A percentile compares a stretch with the other conserved stretches of the same genome.
Conservation (phyloP, 2,888 invertebrate genomes). For the Drosophila austrosaltans region DNA sequence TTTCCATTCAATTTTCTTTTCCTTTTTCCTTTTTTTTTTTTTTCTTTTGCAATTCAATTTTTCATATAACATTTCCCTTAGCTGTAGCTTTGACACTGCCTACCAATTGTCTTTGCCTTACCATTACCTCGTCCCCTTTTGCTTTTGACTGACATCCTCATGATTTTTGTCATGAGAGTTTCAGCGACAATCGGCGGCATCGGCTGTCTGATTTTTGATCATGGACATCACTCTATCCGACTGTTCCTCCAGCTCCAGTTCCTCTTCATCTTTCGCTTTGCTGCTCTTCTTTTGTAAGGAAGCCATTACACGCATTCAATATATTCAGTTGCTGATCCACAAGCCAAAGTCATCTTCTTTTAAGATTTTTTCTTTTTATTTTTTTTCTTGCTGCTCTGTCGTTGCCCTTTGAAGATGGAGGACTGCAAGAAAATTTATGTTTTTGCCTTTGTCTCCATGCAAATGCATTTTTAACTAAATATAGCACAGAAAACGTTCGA, state of each 20-base stretch:
- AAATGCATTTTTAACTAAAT: neutral
- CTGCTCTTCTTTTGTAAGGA: slow-evolving; percentile 59
- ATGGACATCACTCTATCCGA: slow-evolving; percentile 34
- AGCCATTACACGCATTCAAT: slow-evolving; percentile 73
- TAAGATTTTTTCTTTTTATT: neutral
- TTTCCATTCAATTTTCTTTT: slow-evolving; percentile 3
- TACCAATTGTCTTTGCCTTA: slow-evolving; percentile 41
- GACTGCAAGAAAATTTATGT: neutral
- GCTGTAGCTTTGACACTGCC: slow-evolving; percentile 52
- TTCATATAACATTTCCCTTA: neutral
- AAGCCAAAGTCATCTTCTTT: slow-evolving; percentile 7
- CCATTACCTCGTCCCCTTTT: slow-evolving; percentile 3
- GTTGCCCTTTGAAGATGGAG: slow-evolving; percentile 1
- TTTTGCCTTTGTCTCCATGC: neutral
- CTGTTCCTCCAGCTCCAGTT: neutral
- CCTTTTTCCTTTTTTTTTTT: too few relatives aligned
- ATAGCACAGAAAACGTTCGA: neutral
- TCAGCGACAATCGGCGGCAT: slow-evolving; percentile 25
- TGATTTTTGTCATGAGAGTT: slow-evolving; percentile 48
- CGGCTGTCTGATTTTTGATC: slow-evolving; percentile 74
- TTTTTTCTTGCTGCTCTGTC: neutral
- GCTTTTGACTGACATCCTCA: slow-evolving; percentile 69
- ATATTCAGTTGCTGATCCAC: slow-evolving; percentile 6
- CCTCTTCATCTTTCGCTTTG: neutral
- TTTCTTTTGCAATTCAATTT: neutral